Base-by-base conservation (phyloP, 2,888 invertebrate species). In the Nemapogon koenigi region DNA sequence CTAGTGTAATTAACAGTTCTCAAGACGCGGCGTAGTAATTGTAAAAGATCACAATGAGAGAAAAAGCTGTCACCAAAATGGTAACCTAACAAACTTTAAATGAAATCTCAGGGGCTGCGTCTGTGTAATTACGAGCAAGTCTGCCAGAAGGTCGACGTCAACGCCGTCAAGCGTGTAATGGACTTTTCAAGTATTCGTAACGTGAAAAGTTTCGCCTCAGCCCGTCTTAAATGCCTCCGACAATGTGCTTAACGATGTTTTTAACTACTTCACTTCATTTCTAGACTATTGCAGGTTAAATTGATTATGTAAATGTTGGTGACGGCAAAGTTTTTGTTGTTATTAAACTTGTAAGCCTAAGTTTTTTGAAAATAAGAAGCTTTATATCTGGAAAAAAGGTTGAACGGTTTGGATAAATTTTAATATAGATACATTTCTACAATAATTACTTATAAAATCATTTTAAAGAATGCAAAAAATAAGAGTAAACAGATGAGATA, bases 181-280 rank as follows among this genome's bases (percentile, higher is more conserved):
- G 73, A 75, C 69, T 75, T 75, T 66, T 64, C 72, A 72, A 73
- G 75, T 72, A 72, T 72, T 72, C 62, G 60, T 71, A 72, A 72
- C 70, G 69, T 65, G 72, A 59, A 67, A 73, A 75, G 68, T 73
- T 73, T 64, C 61, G 61, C 67, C 63, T 57, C 55, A 61, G 56
- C 57, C n/a, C 57, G 60, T 57, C 64, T 66, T 63, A 58, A 70
- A 66, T 62, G 68, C 57, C 63, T 54, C 59, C 62, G 66, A 71
- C 70, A 70, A 73, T 72, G 67, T 65, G 68, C 69, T 67, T 71
- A 70, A 70, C 67, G 70, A 63, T 70, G 68, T 72, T 72, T 71
- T 69, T 69, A 70, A 73, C 67, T 69, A 70, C 70, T 68, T 63
- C 60, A 56, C 41, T 25, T 49, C 55, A 55, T 63, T 62, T 52